Evolutionary conservation across 2,888 invertebrate species (phyloP).

Genomic region (Chrysotoxum bicinctum): DNA sequence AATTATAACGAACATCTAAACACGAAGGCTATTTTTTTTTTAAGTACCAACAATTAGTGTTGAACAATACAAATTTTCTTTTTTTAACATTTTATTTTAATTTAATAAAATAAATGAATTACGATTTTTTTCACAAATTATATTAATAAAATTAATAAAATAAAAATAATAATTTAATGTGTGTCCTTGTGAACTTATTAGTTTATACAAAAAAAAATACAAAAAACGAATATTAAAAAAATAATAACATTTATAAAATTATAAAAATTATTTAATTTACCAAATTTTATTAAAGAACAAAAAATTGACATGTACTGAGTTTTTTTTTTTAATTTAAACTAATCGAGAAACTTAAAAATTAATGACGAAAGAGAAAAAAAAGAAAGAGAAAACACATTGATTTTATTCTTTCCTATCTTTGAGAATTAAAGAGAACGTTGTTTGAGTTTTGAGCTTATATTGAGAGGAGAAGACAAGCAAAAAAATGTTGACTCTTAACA

Average conservation of each 20-base stretch:
- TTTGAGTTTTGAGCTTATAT: slow-evolving; percentile 56
- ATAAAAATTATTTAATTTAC: not conserved
- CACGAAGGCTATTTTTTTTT: slow-evolving; percentile 34
- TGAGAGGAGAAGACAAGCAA: slow-evolving; percentile 34
- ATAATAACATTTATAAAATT: slow-evolving; percentile 24
- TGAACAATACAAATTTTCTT: slow-evolving; percentile 1
- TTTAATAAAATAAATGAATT: slow-evolving; percentile 49
- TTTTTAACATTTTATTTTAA: slow-evolving; percentile 42
- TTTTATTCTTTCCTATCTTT: slow-evolving; percentile 52
- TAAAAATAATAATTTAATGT: slow-evolving; percentile 55
- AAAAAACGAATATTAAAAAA: slow-evolving; percentile 16
- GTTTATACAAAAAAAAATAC: slow-evolving; percentile 15
- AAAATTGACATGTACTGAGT: not conserved
- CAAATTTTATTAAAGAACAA: slow-evolving; percentile 33
- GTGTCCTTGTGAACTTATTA: slow-evolving; percentile 42
- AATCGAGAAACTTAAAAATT: slow-evolving; percentile 66
- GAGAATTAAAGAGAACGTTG: slow-evolving; percentile 64
- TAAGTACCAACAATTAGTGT: slow-evolving; percentile 64
- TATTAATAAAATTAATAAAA: slow-evolving; percentile 1
- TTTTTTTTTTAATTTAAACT: slow-evolving; percentile 37
- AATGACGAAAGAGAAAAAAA: slow-evolving; percentile 61
- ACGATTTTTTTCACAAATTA: slow-evolving; percentile 24
- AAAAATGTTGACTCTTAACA: slow-evolving; percentile 31
- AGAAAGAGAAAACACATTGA: slow-evolving; percentile 43
- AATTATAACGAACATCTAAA: slow-evolving; percentile 22